Base-by-base conservation (phyloP, 2,113 vertebrate genomes). In the Cygnus atratus region DNA sequence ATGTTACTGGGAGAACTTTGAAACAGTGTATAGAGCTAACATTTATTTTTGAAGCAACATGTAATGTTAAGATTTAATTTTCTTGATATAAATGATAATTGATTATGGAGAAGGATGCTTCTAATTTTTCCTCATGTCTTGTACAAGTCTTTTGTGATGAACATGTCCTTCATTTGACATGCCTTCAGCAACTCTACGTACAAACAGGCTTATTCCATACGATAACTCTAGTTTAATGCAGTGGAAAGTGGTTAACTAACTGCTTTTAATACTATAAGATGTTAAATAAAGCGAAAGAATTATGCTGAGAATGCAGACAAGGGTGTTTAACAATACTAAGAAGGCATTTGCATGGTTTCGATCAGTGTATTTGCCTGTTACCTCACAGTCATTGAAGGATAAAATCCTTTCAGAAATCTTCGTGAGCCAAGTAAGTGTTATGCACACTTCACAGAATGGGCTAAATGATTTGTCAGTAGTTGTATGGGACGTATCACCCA, bases 261-360 rank as follows among this genome's bases (percentile, higher is more conserved):
- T 35, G 41, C 24, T 68, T 82, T 61, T 73, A 89, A 29, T 83
- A 55, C 43, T 67, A 41, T 57, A 77, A 54, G 10, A 55, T 37
- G 26, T 57, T 37, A 58, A n/a, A 37, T 65, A n/a, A 44, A 37
- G 43, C 28, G 61, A n/a, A 77, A 66, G 16, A 82, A 28, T 29
- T 5, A 1, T 67, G 24, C 44, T 37, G 33, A 81, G 11, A 39
- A 10, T 81, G 35, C 1, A 2, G 24, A 62, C 0, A 2, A 58
- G 7, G 11, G 28, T 59, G 48, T 81, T 85, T 25, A 65, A 6
- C 6, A 26, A 22, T 65, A n/a, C 63, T 71, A 59, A 90, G 37
- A 16, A 11, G 16, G 37, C 16, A 52, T 24, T 37, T 39, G 18
- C 9, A 28, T 66, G 11, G 8, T 65, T 66, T 71, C 33, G 6